A percentile compares a stretch with the other conserved stretches of the same genome.
Conservation (phyloP, 2,113 vertebrate genomes). For the Haemorhous mexicanus region DNA sequence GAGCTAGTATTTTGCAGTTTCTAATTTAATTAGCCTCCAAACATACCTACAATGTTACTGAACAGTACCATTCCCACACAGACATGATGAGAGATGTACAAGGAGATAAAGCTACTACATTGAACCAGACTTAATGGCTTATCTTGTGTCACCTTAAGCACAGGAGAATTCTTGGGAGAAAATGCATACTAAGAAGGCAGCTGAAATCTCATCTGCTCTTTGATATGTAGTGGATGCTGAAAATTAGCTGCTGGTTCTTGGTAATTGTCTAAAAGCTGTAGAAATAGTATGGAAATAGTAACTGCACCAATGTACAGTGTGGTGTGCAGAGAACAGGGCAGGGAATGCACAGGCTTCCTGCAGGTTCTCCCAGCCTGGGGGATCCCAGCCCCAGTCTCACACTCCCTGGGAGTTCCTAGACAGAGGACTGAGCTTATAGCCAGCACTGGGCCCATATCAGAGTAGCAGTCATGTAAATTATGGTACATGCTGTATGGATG, state of each 20-base stretch:
- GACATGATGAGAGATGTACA: neutral
- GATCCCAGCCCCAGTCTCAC: neutral
- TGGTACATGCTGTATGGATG: neutral
- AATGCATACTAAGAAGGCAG: neutral
- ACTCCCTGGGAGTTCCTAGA: neutral
- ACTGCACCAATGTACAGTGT: neutral
- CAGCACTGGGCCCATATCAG: fast-evolving
- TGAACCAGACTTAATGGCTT: neutral
- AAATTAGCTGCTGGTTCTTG: neutral
- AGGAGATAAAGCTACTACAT: neutral
- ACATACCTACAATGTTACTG: neutral
- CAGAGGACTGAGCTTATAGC: neutral
- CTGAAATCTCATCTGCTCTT: neutral
- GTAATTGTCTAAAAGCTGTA: neutral
- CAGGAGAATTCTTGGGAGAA: neutral
- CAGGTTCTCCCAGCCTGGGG: neutral
- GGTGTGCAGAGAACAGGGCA: neutral
- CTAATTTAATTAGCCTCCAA: constrained; percentile 48
- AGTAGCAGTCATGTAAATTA: neutral
- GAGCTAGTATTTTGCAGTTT: constrained; percentile 14
- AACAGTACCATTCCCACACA: neutral
- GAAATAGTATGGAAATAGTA: neutral
- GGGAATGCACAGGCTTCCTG: neutral
- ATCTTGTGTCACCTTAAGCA: neutral
- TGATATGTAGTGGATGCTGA: neutral